Base-by-base conservation (phyloP, 2,888 invertebrate species). In the Callinectes sapidus region DNA sequence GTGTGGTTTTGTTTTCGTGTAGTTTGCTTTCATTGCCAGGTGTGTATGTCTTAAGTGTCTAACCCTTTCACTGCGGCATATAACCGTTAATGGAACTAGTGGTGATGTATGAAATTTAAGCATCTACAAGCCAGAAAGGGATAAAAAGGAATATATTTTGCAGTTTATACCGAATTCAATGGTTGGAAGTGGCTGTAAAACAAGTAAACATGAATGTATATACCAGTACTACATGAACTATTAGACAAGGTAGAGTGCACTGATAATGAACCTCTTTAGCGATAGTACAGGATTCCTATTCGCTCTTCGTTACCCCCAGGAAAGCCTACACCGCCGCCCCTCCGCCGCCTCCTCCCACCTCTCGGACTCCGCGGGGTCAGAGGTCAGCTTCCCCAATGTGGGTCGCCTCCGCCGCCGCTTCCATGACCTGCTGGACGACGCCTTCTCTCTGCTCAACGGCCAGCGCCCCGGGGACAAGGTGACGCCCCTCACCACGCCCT, bases 391-490 rank as follows among this genome's bases (percentile, higher is more conserved):
- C 32, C 93, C 91, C 18, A 90, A 93, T 89, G 86, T 94, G 16
- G 95, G 95, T 42, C 95, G 95, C 90, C 95, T 97, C 96, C 96
- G 97, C 89, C 97, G 97, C 95, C 96, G 97, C 85, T 97, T 98
- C 95, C 97, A 97, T 95, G 97, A 97, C 95, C 96, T 98, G 14
- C 96, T 98, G 95, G 98, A 98, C 95, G 98, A 98, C 95, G 97
- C 98, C 0, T 97, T 97, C 96, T 97, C 97, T 94, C 96, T 97
- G 92, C 94, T 94, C 87, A 90, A 92, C 55, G 92, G 94, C 42
- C 92, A 94, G 39, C 90, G 92, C 35, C 92, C 89, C 61, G 92
- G 90, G 16, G 93, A 93, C 55, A 91, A 91, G 87, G 94, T 94
- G 89, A 94, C 94, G n/a, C 94, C 93, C 32, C 81, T 90, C 48